A percentile compares a stretch with the other conserved stretches of the same genome.
These are phyloP conservation scores for Struthidea cinerea DNA, from an alignment of 2,113 vertebrate species.

Conservation along the genomic window DNA sequence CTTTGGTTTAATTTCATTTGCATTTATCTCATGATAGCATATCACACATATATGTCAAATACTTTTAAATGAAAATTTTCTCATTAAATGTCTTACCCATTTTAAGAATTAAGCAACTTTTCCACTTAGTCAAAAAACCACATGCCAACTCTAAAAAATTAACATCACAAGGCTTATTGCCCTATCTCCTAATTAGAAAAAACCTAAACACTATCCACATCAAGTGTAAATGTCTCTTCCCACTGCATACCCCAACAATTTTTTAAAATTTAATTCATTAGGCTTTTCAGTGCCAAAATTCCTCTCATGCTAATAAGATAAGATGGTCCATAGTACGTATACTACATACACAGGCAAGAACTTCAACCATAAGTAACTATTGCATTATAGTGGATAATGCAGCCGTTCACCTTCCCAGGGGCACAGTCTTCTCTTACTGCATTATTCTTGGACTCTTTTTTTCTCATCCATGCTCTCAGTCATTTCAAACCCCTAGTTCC, in stretches of 20 bases:
- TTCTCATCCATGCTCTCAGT: background rate
- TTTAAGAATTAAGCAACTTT: background rate
- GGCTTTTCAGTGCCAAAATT: background rate
- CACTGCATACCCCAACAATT: background rate
- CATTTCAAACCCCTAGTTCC: background rate
- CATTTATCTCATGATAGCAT: background rate
- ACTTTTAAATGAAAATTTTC: background rate
- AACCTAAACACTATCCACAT: background rate
- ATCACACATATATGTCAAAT: background rate
- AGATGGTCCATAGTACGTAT: background rate
- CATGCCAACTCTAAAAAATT: background rate
- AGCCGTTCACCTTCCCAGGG: background rate
- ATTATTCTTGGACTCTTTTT: background rate
- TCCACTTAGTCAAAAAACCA: background rate
- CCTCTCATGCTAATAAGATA: background rate
- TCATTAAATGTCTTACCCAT: background rate
- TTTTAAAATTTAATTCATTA: background rate
- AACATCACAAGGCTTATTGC: background rate
- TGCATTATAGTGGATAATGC: background rate
- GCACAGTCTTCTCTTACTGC: background rate
- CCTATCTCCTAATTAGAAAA: background rate
- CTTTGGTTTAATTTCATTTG: slow-evolving; percentile 25
- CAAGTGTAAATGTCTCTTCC: background rate
- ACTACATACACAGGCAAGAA: background rate
- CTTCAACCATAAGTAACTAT: background rate